Percentiles rank a stretch among this genome's conserved stretches.
Conservation (phyloP, 1,140 invertebrate genomes). For the Campoletis sonorensis region DNA sequence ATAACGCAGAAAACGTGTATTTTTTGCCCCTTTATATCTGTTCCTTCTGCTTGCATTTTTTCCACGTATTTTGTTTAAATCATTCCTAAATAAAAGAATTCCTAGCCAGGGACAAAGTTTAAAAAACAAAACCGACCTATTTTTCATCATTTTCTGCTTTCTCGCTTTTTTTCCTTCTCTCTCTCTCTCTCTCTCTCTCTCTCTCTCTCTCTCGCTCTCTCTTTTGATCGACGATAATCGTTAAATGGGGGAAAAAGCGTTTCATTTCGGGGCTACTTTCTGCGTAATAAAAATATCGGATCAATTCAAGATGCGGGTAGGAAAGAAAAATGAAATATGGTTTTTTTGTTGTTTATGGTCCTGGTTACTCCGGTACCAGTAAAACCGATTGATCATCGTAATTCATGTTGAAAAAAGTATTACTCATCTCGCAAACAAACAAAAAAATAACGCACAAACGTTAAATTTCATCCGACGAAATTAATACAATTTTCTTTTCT, state of each 20-base stretch:
- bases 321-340: conserved; percentile 4
- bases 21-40: too few relatives aligned
- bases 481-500: too few relatives aligned
- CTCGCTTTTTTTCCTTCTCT: neutral
- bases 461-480: neutral
- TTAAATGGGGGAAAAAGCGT: neutral
- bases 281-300: neutral
- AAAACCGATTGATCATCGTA: neutral
- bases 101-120: neutral
- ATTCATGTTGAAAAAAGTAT: neutral
- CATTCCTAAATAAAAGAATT: too few relatives aligned
- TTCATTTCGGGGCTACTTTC: neutral
- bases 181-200: neutral
- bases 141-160: neutral
- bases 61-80: neutral
- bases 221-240: conserved; percentile 7
- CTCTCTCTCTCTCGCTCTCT: conserved; percentile 6
- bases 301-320: neutral
- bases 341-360: neutral
- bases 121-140: neutral
- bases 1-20: neutral
- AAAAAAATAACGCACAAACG: neutral
- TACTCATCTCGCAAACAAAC: neutral
- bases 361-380: conserved; percentile 31
- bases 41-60: neutral